These are phyloP conservation scores for Criorhina ranunculi DNA, from an alignment of 2,888 invertebrate genomes.

Conservation along the genomic window DNA sequence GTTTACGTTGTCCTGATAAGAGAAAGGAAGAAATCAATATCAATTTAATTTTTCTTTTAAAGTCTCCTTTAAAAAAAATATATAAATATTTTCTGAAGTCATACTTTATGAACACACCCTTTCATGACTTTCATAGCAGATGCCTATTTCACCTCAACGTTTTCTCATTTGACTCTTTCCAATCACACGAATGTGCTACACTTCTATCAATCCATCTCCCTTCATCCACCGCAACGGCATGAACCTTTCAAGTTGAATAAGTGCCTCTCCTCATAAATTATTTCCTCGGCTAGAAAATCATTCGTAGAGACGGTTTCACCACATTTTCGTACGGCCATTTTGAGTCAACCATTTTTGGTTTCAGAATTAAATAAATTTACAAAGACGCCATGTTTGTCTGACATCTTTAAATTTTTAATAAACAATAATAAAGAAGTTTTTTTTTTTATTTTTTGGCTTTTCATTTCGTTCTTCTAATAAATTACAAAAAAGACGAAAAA, in stretches of 20 bases:
- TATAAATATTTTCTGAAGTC: too few species aligned
- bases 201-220: not conserved
- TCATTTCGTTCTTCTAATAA: constrained; percentile 16
- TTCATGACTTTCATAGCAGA: not conserved
- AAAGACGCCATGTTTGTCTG: constrained; percentile 89
- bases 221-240: not conserved
- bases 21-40: too few species aligned
- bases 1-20: too few species aligned
- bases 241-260: not conserved
- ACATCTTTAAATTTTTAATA: constrained; percentile 86
- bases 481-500: constrained; percentile 2
- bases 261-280: constrained; percentile 1
- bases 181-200: not conserved
- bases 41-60: too few species aligned
- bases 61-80: too few species aligned
- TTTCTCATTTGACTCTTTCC: not conserved
- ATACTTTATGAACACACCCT: constrained; percentile 1
- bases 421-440: constrained; percentile 89
- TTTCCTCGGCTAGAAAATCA: constrained; percentile 5
- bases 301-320: constrained; percentile 57
- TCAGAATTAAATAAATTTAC: constrained; percentile 78
- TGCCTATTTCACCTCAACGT: constrained; percentile 13
- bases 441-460: constrained; percentile 80
- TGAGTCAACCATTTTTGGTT: constrained; percentile 88
- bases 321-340: constrained; percentile 74